Conservation (phyloP, 2,113 vertebrate species). For the Gobio gobio region DNA sequence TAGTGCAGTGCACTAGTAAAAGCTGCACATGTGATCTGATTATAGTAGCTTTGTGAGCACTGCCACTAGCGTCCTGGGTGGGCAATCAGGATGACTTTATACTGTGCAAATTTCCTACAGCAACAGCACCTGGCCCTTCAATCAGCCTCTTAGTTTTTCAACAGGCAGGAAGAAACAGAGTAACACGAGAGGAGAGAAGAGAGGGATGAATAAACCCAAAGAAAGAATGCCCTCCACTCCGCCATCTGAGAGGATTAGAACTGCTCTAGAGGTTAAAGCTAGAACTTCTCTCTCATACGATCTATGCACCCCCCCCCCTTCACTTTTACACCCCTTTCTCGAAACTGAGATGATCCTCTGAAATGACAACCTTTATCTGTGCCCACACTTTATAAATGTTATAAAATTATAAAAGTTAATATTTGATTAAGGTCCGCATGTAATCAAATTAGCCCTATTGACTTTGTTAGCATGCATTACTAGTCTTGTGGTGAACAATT, state of each 20-base stretch:
- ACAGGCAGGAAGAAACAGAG: constrained; percentile 45
- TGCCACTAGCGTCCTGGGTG: constrained; percentile 30
- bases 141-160: constrained; percentile 35
- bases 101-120: constrained; percentile 11
- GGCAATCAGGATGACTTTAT: constrained; percentile 28
- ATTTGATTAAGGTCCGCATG: neutral
- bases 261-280: constrained; percentile 25
- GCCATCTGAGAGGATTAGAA: constrained; percentile 48
- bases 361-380: neutral
- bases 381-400: neutral
- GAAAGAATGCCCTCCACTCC: constrained; percentile 45
- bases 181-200: constrained; percentile 46
- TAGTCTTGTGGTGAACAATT: too few species aligned
- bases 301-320: neutral
- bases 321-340: neutral
- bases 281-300: constrained; percentile 35
- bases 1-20: neutral
- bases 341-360: neutral
- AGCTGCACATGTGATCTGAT: constrained; percentile 17
- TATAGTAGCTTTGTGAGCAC: constrained; percentile 34
- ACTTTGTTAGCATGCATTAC: neutral
- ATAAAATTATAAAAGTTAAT: too few species aligned
- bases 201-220: constrained; percentile 44
- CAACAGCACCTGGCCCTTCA: constrained; percentile 53
- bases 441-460: neutral